A percentile compares a stretch with the other conserved stretches of the same genome.
Conservation (phyloP, 2,888 invertebrate species). For the Agrotis exclamationis region DNA sequence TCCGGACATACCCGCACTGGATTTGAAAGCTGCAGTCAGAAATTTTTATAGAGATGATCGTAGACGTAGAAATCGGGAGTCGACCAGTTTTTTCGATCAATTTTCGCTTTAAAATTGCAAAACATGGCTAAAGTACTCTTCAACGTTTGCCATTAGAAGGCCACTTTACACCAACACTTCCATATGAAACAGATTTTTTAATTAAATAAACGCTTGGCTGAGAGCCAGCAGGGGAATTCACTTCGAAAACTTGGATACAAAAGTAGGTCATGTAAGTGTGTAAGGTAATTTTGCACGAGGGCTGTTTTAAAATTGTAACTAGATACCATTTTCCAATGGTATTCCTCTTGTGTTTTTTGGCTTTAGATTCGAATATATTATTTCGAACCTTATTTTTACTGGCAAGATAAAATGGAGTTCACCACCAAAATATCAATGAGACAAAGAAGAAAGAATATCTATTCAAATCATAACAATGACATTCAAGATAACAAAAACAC, state of each 20-base stretch:
- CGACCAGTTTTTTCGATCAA: neutral
- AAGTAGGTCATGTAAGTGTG: conserved; percentile 64
- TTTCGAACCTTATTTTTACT: neutral
- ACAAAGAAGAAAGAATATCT: too few species aligned
- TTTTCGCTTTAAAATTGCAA: conserved; percentile 6
- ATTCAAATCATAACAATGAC: too few species aligned
- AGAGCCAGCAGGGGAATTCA: conserved; percentile 59
- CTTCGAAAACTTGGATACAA: conserved; percentile 62
- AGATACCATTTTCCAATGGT: conserved; percentile 50
- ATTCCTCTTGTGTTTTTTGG: conserved; percentile 29
- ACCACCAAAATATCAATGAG: too few species aligned
- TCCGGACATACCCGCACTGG: conserved; percentile 36
- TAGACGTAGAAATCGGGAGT: neutral
- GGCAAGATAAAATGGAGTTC: too few species aligned
- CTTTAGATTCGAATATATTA: conserved; percentile 20
- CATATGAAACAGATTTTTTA: conserved; percentile 63
- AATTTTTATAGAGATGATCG: conserved; percentile 16
- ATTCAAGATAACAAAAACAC: neutral
- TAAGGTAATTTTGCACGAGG: conserved; percentile 59
- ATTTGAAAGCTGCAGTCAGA: conserved; percentile 20
- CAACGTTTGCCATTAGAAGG: conserved; percentile 25
- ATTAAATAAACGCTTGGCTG: conserved; percentile 67
- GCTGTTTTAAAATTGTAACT: conserved; percentile 55
- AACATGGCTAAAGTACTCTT: conserved; percentile 29
- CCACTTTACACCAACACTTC: conserved; percentile 54